A percentile compares a stretch with the other conserved stretches of the same genome.
phyloP scores from a whole-genome alignment of 2,797 vertebrate genomes.

The Synanceia verrucosa region DNA sequence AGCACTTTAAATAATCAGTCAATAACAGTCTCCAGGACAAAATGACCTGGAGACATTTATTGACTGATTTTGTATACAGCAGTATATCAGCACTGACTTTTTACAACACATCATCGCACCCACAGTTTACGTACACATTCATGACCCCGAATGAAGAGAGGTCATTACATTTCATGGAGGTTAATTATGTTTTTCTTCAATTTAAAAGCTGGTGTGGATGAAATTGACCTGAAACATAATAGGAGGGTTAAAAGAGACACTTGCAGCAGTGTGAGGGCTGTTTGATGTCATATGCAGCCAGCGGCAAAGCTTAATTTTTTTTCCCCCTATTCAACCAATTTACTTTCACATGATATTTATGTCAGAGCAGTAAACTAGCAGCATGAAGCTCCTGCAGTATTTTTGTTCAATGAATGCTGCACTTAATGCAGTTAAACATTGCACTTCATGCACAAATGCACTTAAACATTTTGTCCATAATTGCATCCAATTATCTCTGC shows the following conservation, averaged over 20 bases:
- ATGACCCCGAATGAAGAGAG: slow-evolving; percentile 22
- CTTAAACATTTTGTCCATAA: slow-evolving; percentile 57
- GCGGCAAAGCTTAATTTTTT: slow-evolving; percentile 33
- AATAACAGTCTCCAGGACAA: slow-evolving; percentile 50
- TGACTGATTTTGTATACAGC: slow-evolving; percentile 31
- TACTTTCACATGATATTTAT: slow-evolving; percentile 46
- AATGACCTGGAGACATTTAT: slow-evolving; percentile 45
- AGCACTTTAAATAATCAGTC: slow-evolving; percentile 53
- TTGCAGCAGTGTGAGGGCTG: slow-evolving; percentile 12
- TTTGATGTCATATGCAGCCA: slow-evolving; percentile 49
- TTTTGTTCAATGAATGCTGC: slow-evolving; percentile 31
- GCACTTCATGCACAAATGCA: slow-evolving; percentile 44
- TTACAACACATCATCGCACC: slow-evolving; percentile 6
- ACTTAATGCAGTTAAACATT: slow-evolving; percentile 28
- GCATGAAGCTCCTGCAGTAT: slow-evolving; percentile 13
- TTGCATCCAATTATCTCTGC: slow-evolving; percentile 59
- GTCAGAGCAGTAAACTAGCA: slow-evolving; percentile 30
- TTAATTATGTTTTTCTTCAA: slow-evolving; percentile 47
- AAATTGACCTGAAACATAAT: slow-evolving; percentile 46
- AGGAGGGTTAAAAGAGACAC: slow-evolving; percentile 36
- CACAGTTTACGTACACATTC: slow-evolving; percentile 21
- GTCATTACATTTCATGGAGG: slow-evolving; percentile 31
- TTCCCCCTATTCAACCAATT: slow-evolving; percentile 18
- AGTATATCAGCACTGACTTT: slow-evolving; percentile 36
- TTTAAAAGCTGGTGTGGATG: slow-evolving; percentile 31